Evolutionary conservation across 2,888 invertebrate species (phyloP), one percentile per base, ranked within the genome.

Genomic region (Leucophora obtusa): DNA sequence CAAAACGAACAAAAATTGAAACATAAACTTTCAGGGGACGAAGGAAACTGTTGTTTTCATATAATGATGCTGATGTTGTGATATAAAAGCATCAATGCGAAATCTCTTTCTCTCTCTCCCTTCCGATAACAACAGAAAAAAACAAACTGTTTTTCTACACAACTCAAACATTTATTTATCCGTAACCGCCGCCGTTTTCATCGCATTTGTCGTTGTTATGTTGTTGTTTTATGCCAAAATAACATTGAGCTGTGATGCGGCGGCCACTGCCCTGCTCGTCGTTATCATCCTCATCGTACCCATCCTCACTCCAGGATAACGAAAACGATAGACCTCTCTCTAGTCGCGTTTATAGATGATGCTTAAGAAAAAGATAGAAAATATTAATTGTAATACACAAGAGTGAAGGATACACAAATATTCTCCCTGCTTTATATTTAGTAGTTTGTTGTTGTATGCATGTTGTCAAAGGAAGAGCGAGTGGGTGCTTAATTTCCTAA

Each of bases 141-240:
- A 81, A 82, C 76, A 74, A 81, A 81, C 54, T 81, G 81, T 81
- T 81, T 81, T 89, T 89, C 89, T 89, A 89, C 88, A 89, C 89
- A 89, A 89, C 89, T 90, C 88, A 89, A 89, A 90, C 89, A 89
- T 90, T 90, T 90, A 89, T 90, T 90, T 89, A 90, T 89, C 81
- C 81, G 81, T 81, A 90, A 90, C 90, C 90, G 87, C 89, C 88
- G 90, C 86, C 86, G 88, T 86, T 85, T 87, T 87, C 87, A 87
- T 88, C 87, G 81, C 81, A 81, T 81, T 81, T 83, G 77, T 70
- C 82, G 79, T 75, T 83, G 83, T 21, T 79, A 76, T 83, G 79
- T 84, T 85, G 87, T 86, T 81, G 81, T 81, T 81, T 81, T 81
- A 81, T 81, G 81, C 70, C 81, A 81, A 81, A 81, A 81, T 78